Evolutionary conservation across 2,113 vertebrate species (phyloP), one percentile per base, ranked within the genome.

Genomic region (Microcebus griseorufus): DNA sequence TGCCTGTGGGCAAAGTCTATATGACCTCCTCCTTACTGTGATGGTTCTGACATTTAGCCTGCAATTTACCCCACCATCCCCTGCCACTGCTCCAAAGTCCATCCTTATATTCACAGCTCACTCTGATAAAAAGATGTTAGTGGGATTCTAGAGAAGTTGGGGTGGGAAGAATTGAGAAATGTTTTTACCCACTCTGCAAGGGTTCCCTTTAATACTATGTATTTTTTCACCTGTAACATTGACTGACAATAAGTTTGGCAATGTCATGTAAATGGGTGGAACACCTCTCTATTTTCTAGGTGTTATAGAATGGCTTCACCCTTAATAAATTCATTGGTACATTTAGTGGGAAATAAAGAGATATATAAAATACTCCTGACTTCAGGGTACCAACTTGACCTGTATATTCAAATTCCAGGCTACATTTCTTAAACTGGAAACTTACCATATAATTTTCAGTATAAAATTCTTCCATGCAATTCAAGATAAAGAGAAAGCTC

Each of bases 341-440:
- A 27, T 60, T 62, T 78, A 86, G 22, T 90, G 22, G 55, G 34
- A 92, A 94, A 94, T 86, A 79, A 88, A 84, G 27, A 91, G 23
- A 91, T 42, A 58, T 62, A 65, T 48, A 84, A 82, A 96, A 82
- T 79, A 87, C 5, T 39, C 23, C 65, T 79, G n/a, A 25, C 20
- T 89, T 94, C 79, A 73, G 17, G 81, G 42, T 79, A 62, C 18
- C 64, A 73, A 45, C 55, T 90, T 55, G 45, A n/a, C 70, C 32
- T 14, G 5, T 34, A 10, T 37, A 90, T 80, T 72, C 55, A 85
- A 90, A 70, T 16, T 73, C 42, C 34, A 84, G 32, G 25, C 16
- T 82, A 39, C 42, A 62, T 29, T 89, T 88, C 89, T 65, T 85
- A 89, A 92, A 88, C 14, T 48, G 55, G 18, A 76, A 88, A 60